Conservation (phyloP, 1,140 invertebrate genomes). For the Hyles vespertilio region DNA sequence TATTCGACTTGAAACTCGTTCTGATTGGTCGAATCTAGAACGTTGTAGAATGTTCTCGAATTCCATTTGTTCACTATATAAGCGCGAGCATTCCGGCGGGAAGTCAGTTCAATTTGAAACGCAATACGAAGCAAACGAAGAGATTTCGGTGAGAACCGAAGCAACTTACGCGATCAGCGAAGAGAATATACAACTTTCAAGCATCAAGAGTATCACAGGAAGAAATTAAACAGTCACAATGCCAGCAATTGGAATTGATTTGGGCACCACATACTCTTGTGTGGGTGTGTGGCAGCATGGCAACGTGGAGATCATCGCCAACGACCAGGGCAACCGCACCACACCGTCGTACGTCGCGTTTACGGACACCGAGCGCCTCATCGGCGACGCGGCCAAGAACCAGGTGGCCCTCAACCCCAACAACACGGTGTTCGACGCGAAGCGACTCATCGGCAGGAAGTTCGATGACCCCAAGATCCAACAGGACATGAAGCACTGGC, state of each 20-base stretch:
- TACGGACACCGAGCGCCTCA: slow-evolving; percentile 87
- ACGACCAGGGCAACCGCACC: slow-evolving; percentile 95
- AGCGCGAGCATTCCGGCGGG: slow-evolving; percentile 32
- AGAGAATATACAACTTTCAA: too few species aligned
- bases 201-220: background rate
- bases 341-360: slow-evolving; percentile 94
- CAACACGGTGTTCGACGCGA: slow-evolving; percentile 77
- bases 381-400: slow-evolving; percentile 84
- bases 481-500: slow-evolving; percentile 86
- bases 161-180: slow-evolving; percentile 15
- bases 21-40: slow-evolving; percentile 30
- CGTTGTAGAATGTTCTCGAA: slow-evolving; percentile 37
- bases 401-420: slow-evolving; percentile 78
- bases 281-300: slow-evolving; percentile 92
- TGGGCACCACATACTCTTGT: slow-evolving; percentile 91
- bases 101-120: slow-evolving; percentile 58
- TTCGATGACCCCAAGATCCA: slow-evolving; percentile 83
- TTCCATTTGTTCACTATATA: slow-evolving; percentile 48
- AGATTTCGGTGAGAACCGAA: slow-evolving; percentile 44
- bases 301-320: slow-evolving; percentile 97
- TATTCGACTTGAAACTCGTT: slow-evolving; percentile 2
- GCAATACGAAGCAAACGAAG: slow-evolving; percentile 41
- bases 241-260: slow-evolving; percentile 85
- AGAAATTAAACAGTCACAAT: slow-evolving; percentile 41
- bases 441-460: slow-evolving; percentile 80